Percentiles rank a stretch among this genome's conserved stretches.
phyloP scores from a whole-genome alignment of 2,888 invertebrate species.

The Alentia gelatinosa region DNA sequence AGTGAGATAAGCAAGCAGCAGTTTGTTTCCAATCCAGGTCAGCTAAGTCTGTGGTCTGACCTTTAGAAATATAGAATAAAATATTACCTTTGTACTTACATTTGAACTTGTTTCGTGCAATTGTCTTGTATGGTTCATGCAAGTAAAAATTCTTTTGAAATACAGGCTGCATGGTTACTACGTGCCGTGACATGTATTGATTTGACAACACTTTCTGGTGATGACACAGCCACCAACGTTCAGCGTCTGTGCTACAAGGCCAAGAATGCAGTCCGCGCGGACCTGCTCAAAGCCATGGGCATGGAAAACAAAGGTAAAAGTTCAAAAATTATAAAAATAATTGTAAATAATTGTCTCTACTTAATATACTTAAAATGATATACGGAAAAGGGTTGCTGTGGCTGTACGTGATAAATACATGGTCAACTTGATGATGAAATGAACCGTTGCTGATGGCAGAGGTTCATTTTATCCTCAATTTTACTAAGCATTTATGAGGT shows the following conservation, averaged over 20 bases:
- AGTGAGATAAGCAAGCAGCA: not conserved
- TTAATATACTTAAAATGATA: too few species aligned
- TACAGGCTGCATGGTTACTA: slow-evolving; percentile 86
- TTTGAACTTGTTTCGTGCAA: too few species aligned
- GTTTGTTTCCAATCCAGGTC: not conserved
- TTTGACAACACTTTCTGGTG: slow-evolving; percentile 93
- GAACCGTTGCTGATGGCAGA: too few species aligned
- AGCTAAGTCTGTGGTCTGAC: not conserved
- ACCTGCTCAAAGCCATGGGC: slow-evolving; percentile 78
- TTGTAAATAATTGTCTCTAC: too few species aligned
- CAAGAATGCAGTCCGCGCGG: slow-evolving; percentile 79
- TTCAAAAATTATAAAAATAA: too few species aligned
- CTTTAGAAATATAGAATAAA: not conserved
- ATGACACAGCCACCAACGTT: slow-evolving; percentile 86
- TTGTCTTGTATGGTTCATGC: not conserved
- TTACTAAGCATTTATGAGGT: too few species aligned
- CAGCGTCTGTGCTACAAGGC: slow-evolving; percentile 91
- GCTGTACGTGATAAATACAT: too few species aligned
- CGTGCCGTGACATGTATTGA: slow-evolving; percentile 93
- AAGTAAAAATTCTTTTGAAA: not conserved
- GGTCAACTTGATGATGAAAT: too few species aligned
- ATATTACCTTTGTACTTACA: too few species aligned
- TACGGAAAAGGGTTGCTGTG: too few species aligned
- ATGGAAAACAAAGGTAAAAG: slow-evolving; percentile 73
- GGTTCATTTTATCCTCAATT: too few species aligned